Evolutionary conservation across 2,888 invertebrate genomes (phyloP).

Genomic region (Caprella mutica): DNA sequence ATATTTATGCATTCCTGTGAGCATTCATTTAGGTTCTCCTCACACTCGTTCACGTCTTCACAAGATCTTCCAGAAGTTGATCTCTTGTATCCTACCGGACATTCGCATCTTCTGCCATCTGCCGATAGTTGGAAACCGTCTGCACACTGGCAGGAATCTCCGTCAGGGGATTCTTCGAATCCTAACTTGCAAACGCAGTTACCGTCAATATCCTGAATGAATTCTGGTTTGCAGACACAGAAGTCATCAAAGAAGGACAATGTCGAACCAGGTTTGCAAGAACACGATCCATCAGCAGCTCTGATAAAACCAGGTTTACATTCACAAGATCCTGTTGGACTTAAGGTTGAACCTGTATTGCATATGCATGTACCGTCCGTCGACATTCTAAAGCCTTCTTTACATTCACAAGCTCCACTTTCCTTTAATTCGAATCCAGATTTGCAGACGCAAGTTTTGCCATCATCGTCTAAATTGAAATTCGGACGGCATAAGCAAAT

Average conservation of each 20-base stretch:
- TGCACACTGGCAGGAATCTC: slow-evolving; percentile 25
- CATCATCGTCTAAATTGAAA: slow-evolving; percentile 14
- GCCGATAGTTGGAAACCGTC: slow-evolving; percentile 21
- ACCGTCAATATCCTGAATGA: no score
- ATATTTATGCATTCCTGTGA: slow-evolving; percentile 20
- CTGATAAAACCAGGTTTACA: not conserved
- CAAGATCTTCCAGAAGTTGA: slow-evolving; percentile 8
- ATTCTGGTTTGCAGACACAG: no score
- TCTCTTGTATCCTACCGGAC: slow-evolving; percentile 9
- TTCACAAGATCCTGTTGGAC: not conserved
- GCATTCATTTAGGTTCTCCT: not conserved
- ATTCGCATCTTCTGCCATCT: slow-evolving; percentile 26
- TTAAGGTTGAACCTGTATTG: no score
- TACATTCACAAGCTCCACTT: no score
- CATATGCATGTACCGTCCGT: no score
- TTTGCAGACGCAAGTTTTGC: slow-evolving; percentile 4
- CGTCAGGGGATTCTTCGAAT: not conserved
- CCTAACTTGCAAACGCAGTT: not conserved
- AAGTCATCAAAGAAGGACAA: no score
- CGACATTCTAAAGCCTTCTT: not conserved
- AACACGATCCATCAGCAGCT: not conserved
- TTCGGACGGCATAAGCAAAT: slow-evolving; percentile 10
- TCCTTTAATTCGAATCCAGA: no score
- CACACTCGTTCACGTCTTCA: slow-evolving; percentile 22
- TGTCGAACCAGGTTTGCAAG: not conserved